These are phyloP conservation scores for Cerastoderma edule DNA, from an alignment of 2,888 invertebrate genomes.

Conservation along the genomic window DNA sequence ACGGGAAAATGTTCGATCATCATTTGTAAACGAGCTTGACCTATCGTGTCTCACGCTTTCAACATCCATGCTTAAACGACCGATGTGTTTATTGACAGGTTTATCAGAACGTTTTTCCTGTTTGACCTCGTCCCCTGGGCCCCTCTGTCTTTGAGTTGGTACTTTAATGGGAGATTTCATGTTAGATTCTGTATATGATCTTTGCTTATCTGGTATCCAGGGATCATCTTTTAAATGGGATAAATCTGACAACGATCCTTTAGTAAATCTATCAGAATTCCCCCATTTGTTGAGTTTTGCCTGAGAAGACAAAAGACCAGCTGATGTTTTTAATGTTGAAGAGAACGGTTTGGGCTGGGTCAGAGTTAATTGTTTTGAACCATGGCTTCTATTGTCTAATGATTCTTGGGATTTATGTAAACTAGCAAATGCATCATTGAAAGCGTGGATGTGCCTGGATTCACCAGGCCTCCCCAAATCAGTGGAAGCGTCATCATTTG, in stretches of 20 bases:
- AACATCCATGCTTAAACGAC: slow-evolving; percentile 36
- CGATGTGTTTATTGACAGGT: slow-evolving; percentile 28
- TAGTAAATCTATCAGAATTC: slow-evolving; percentile 65
- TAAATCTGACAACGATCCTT: slow-evolving; percentile 65
- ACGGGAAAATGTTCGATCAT: slow-evolving; percentile 50
- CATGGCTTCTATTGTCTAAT: slow-evolving; percentile 37
- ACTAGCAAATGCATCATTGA: slow-evolving; percentile 66
- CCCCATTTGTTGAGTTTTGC: slow-evolving; percentile 66
- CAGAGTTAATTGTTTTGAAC: slow-evolving; percentile 40
- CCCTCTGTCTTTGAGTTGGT: background rate
- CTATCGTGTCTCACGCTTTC: slow-evolving; percentile 35
- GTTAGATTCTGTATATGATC: slow-evolving; percentile 53
- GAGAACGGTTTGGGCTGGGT: slow-evolving; percentile 62
- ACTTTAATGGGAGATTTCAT: slow-evolving; percentile 13
- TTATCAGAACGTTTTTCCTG: slow-evolving; percentile 20
- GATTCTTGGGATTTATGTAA: slow-evolving; percentile 64
- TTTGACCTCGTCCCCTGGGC: slow-evolving; percentile 1
- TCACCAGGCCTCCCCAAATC: slow-evolving; percentile 29
- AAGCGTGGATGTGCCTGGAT: slow-evolving; percentile 64
- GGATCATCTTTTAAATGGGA: slow-evolving; percentile 70
- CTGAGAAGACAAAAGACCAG: slow-evolving; percentile 47
- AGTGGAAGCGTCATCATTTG: slow-evolving; percentile 1
- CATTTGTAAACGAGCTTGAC: slow-evolving; percentile 53
- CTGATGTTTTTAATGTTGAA: slow-evolving; percentile 55
- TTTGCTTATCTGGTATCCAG: slow-evolving; percentile 65